Conservation (phyloP, 2,888 invertebrate species). For the Agonum fuliginosum region DNA sequence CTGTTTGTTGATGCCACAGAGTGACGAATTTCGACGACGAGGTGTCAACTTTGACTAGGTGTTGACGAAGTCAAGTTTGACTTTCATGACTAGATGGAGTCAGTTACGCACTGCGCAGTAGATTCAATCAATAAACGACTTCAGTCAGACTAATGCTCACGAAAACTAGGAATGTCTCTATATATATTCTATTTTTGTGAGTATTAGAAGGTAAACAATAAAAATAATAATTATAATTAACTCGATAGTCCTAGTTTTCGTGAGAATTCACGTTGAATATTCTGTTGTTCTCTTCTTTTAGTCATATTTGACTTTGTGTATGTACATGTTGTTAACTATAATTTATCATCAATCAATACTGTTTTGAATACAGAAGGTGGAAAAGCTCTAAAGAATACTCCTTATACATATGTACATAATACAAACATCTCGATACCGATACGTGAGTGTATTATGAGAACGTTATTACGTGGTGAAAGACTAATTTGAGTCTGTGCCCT, state of each 20-base stretch:
- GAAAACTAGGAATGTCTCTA: too few species aligned
- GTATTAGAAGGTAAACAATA: too few species aligned
- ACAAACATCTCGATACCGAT: conserved; percentile 1
- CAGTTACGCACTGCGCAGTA: too few species aligned
- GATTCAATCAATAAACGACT: too few species aligned
- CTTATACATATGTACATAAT: conserved; percentile 15
- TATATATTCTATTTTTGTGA: too few species aligned
- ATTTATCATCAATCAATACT: conserved; percentile 58
- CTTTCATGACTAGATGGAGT: too few species aligned
- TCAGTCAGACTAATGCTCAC: too few species aligned
- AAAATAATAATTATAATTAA: too few species aligned
- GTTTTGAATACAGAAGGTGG: conserved; percentile 60
- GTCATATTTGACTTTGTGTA: conserved; percentile 51
- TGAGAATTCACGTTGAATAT: background rate
- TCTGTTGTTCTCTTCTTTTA: background rate
- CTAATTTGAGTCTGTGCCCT: conserved; percentile 64
- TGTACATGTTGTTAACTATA: conserved; percentile 54
- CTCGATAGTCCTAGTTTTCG: background rate
- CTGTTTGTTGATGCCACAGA: conserved; percentile 13
- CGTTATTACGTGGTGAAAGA: conserved; percentile 65
- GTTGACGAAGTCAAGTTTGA: too few species aligned
- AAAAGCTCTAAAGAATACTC: conserved; percentile 55
- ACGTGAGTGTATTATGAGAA: conserved; percentile 45
- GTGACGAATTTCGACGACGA: conserved; percentile 14
- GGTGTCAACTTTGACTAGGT: conserved; percentile 12